Conservation (phyloP, 2,888 invertebrate genomes). For the Drosophila koepferae region DNA sequence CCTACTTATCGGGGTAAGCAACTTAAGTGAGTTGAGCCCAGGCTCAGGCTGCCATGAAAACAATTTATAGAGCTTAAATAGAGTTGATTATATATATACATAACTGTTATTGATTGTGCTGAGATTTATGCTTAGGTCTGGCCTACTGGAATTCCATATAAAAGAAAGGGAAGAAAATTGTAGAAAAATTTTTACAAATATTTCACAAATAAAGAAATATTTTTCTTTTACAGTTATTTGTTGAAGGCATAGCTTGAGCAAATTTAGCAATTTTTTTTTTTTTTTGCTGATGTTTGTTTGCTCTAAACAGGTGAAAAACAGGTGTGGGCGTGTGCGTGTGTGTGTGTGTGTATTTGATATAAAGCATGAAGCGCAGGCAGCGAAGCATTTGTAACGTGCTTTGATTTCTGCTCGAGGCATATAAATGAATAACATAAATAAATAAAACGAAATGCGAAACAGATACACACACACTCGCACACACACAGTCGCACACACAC, state of each 20-base stretch:
- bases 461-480: not conserved
- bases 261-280: not conserved
- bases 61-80: not conserved
- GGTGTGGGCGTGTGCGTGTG: too few relatives aligned
- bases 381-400: conserved; percentile 46
- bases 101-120: not conserved
- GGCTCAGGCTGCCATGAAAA: not conserved
- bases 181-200: not conserved
- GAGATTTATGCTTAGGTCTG: not conserved
- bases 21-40: not conserved
- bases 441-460: conserved; percentile 23
- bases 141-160: not conserved
- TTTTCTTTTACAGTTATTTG: conserved; percentile 1
- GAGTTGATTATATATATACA: not conserved
- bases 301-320: conserved; percentile 23
- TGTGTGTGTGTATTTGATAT: conserved; percentile 13
- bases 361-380: conserved; percentile 16
- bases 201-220: not conserved
- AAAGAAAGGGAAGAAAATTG: not conserved
- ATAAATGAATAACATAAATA: conserved; percentile 44
- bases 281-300: not conserved
- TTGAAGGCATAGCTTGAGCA: not conserved
- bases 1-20: conserved; percentile 10
- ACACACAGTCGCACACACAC: not conserved
- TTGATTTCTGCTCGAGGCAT: conserved; percentile 53